These are phyloP conservation scores for Phragmatobia fuliginosa DNA, from an alignment of 2,888 invertebrate genomes.

Conservation along the genomic window DNA sequence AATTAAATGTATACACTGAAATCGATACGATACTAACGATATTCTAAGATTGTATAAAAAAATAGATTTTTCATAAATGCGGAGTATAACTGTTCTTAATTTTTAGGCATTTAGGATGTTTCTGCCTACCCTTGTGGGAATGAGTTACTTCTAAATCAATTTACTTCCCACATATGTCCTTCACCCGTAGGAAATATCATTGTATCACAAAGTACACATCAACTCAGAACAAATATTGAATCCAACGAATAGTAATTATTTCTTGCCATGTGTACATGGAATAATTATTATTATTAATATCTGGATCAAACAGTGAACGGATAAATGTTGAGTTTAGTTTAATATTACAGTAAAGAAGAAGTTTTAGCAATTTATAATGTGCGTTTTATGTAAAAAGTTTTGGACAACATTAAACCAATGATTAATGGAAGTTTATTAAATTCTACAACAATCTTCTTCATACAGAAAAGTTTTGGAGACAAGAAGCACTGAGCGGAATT, in stretches of 20 bases:
- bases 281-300: no score
- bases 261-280: no score
- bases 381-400: not conserved
- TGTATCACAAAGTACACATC: not conserved
- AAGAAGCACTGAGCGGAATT: constrained; percentile 1
- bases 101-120: not conserved
- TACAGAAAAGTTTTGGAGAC: not conserved
- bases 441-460: not conserved
- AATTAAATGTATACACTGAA: no score
- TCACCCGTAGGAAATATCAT: not conserved
- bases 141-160: not conserved
- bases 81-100: no score
- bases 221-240: not conserved
- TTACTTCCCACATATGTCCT: not conserved
- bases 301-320: not conserved
- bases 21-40: no score
- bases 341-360: not conserved
- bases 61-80: no score
- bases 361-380: not conserved
- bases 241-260: not conserved
- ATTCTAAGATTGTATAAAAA: no score
- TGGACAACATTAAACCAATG: not conserved
- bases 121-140: not conserved
- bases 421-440: not conserved
- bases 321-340: not conserved